A percentile compares a stretch with the other conserved stretches of the same genome.
These are phyloP conservation scores for Synergus laeviventris DNA, from an alignment of 2,888 invertebrate species.

Conservation along the genomic window DNA sequence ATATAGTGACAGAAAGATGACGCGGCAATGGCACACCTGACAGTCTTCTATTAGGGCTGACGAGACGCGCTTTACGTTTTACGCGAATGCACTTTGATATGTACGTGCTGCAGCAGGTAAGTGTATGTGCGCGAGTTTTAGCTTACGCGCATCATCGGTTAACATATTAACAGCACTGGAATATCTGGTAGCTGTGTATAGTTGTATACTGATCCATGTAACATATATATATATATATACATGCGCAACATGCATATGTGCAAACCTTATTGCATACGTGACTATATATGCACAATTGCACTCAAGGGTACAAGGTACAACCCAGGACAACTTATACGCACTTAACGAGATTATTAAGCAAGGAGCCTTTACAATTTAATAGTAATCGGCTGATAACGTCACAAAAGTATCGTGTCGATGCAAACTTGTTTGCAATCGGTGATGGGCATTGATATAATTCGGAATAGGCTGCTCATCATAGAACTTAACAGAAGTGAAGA, in stretches of 20 bases:
- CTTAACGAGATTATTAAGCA: slow-evolving; percentile 5
- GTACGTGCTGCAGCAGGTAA: not conserved
- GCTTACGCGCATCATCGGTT: not conserved
- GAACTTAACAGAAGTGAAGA: not conserved
- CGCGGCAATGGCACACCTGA: slow-evolving; percentile 34
- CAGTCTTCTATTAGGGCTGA: not conserved
- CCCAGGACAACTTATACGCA: not conserved
- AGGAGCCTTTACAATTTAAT: slow-evolving; percentile 9
- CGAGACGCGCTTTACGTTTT: slow-evolving; percentile 5
- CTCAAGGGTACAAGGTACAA: not conserved
- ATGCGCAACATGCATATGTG: not conserved
- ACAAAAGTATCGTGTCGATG: slow-evolving; percentile 1
- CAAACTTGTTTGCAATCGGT: slow-evolving; percentile 18
- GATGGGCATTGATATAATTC: not conserved
- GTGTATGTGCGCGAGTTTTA: not conserved
- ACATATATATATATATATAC: not conserved
- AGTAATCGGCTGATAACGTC: slow-evolving; percentile 7
- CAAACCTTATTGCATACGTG: not conserved
- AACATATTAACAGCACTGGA: not conserved
- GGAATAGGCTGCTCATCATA: not conserved
- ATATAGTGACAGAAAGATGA: slow-evolving; percentile 19
- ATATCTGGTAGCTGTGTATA: not conserved
- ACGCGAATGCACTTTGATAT: not conserved
- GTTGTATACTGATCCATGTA: not conserved
- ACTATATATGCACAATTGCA: not conserved